These are phyloP conservation scores for Venturia canescens DNA, from an alignment of 1,140 invertebrate genomes.

Conservation along the genomic window DNA sequence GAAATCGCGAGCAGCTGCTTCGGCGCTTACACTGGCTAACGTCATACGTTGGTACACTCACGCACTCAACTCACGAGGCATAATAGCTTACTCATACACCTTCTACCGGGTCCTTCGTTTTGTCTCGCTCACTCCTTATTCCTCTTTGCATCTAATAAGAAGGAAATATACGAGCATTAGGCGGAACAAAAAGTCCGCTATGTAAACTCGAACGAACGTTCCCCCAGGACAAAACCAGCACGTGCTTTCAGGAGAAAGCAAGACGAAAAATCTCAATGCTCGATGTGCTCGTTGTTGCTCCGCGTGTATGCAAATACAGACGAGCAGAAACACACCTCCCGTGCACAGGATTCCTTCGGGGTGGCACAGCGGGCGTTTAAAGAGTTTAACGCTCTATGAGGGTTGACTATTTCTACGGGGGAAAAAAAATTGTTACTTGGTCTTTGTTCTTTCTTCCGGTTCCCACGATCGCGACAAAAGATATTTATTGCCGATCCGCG, in stretches of 20 bases:
- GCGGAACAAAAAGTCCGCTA: neutral
- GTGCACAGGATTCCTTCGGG: conserved; percentile 28
- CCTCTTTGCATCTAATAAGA: neutral
- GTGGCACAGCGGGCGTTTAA: conserved; percentile 41
- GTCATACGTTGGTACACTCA: conserved; percentile 52
- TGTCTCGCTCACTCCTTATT: neutral
- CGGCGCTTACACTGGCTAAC: conserved; percentile 51
- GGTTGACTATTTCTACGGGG: neutral
- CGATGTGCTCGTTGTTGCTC: neutral
- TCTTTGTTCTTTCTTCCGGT: conserved; percentile 31
- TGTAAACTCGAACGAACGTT: conserved; percentile 13
- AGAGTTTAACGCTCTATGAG: conserved; percentile 16
- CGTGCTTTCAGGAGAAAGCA: conserved; percentile 4
- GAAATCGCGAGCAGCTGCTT: conserved; percentile 71
- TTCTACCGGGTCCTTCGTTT: conserved; percentile 27
- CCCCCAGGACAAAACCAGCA: conserved; percentile 25
- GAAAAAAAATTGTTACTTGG: conserved; percentile 28
- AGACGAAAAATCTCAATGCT: neutral
- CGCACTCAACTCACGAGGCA: conserved; percentile 33
- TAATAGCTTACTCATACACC: conserved; percentile 41
- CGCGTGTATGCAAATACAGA: conserved; percentile 35
- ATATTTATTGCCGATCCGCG: neutral
- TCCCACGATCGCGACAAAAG: conserved; percentile 34
- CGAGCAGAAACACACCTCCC: conserved; percentile 33
- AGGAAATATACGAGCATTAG: conserved; percentile 10